A percentile compares a stretch with the other conserved stretches of the same genome.
Evolutionary conservation across 2,888 invertebrate genomes (phyloP).

Genomic region (Julus scanicus): DNA sequence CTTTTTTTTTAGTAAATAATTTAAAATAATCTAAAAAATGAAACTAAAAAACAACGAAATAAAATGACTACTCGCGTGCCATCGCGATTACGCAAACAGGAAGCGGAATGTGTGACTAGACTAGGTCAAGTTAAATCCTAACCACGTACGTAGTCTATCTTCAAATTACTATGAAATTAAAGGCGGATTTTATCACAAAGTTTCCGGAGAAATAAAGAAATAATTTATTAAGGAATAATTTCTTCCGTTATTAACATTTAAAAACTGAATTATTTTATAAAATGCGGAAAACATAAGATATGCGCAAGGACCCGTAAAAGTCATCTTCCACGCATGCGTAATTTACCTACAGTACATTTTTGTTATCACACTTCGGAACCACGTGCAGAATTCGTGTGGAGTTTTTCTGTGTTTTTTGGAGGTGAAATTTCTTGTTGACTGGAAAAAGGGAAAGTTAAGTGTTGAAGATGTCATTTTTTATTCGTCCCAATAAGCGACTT

Average conservation of each 20-base stretch:
- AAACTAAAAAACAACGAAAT: not conserved
- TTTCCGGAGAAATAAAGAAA: not conserved
- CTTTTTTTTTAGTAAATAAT: not conserved
- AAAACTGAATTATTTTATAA: no score
- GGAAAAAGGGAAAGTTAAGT: no score
- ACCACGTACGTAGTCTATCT: not conserved
- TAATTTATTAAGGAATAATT: no score
- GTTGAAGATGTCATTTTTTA: not conserved
- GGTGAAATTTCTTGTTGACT: no score
- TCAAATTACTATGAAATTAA: not conserved
- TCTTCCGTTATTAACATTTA: no score
- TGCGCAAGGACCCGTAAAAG: no score
- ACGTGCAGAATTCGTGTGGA: no score
- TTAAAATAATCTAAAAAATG: not conserved
- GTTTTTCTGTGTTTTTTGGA: no score
- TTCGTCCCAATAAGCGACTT: not conserved
- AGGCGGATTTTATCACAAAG: not conserved
- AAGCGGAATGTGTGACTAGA: not conserved
- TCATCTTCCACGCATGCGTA: no score
- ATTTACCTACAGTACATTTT: no score
- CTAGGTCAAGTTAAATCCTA: not conserved
- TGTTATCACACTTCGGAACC: no score
- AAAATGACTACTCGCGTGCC: not conserved
- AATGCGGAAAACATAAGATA: no score
- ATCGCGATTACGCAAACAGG: not conserved